Evolutionary conservation across 2,888 invertebrate species (phyloP).

Genomic region (Unio pictorum): DNA sequence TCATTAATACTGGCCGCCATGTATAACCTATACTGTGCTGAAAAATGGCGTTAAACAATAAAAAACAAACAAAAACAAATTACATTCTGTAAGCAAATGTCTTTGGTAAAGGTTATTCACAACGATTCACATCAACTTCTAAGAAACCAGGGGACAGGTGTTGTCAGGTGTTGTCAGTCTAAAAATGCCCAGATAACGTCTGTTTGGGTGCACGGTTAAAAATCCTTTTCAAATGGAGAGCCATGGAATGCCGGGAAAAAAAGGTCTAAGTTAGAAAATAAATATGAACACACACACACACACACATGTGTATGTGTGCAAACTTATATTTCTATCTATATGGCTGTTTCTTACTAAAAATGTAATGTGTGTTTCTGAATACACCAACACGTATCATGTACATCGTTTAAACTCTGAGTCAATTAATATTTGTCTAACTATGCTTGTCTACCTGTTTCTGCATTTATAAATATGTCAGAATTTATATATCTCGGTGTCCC

Average conservation of each 20-base stretch:
- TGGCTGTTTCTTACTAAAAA: constrained; percentile 4
- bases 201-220: constrained; percentile 63
- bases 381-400: neutral
- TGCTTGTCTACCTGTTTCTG: too few species aligned
- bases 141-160: constrained; percentile 42
- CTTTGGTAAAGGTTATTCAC: too few species aligned
- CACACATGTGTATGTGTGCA: neutral
- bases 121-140: too few species aligned
- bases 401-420: too few species aligned
- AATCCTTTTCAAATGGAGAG: constrained; percentile 64
- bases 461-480: too few species aligned
- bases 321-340: constrained; percentile 6
- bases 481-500: too few species aligned
- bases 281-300: neutral
- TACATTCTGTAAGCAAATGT: too few species aligned
- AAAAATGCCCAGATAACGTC: constrained; percentile 56
- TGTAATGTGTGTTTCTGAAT: constrained; percentile 5
- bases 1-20: too few species aligned
- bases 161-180: constrained; percentile 56
- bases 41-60: too few species aligned
- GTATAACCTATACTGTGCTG: too few species aligned
- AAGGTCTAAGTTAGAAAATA: constrained; percentile 49
- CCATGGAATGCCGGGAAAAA: constrained; percentile 53
- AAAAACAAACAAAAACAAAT: too few species aligned
- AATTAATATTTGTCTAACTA: too few species aligned